Conservation (phyloP, 2,888 invertebrate genomes). For the Drosophila picticornis region DNA sequence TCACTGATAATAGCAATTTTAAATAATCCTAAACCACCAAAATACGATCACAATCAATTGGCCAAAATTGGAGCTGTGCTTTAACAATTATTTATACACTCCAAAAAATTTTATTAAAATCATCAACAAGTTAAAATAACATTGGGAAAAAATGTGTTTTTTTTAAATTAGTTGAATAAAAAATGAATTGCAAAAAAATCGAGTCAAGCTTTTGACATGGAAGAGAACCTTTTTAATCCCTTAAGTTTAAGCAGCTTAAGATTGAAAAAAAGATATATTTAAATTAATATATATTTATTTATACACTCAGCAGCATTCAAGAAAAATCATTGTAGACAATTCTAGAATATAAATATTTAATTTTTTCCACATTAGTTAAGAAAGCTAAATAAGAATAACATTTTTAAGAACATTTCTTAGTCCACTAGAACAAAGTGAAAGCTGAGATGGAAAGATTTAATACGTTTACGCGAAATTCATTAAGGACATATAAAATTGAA, state of each 20-base stretch:
- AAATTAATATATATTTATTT: neutral
- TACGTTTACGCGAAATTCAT: neutral
- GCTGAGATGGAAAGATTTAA: neutral
- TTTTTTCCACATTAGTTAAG: neutral
- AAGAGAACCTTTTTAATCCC: too few relatives aligned
- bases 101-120: neutral
- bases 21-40: neutral
- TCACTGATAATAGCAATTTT: neutral
- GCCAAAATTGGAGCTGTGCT: neutral
- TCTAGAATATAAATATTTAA: neutral
- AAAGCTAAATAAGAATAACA: neutral
- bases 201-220: neutral
- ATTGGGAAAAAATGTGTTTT: neutral
- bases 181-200: too few relatives aligned
- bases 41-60: neutral
- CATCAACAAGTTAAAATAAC: neutral
- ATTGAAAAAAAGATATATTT: neutral
- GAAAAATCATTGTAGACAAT: neutral
- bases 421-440: too few relatives aligned
- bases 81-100: neutral
- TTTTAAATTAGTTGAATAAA: too few relatives aligned
- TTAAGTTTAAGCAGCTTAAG: neutral
- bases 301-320: neutral
- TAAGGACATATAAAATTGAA: neutral
- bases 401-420: too few relatives aligned